Percentiles rank a stretch among this genome's conserved stretches.
Conservation (phyloP, 2,888 invertebrate species). For the Nebria brevicollis region DNA sequence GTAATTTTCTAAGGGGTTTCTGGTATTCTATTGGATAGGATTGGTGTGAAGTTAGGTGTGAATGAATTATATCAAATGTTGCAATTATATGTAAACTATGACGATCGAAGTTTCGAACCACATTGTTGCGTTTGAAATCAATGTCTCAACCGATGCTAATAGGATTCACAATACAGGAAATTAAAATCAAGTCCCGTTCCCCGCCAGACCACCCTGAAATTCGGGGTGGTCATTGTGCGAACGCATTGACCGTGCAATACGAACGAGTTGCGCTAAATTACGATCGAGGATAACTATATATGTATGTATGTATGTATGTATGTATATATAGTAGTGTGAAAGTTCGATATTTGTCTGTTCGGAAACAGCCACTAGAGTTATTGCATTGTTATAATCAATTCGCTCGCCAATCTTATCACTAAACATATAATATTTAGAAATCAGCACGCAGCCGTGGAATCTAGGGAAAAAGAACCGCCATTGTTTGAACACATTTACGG, state of each 20-base stretch:
- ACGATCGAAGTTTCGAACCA: too few species aligned
- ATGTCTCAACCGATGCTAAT: conserved; percentile 51
- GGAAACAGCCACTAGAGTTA: not conserved
- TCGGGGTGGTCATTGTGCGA: not conserved
- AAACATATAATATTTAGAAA: not conserved
- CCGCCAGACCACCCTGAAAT: not conserved
- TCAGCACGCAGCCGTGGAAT: not conserved
- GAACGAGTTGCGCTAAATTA: not conserved
- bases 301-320: too few species aligned
- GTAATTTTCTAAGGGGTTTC: too few species aligned
- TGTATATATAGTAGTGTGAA: not conserved
- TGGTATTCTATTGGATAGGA: too few species aligned
- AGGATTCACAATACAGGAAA: conserved; percentile 62
- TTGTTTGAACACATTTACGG: not conserved
- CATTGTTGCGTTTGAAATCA: conserved; percentile 16
- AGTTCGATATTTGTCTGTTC: not conserved
- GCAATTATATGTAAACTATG: too few species aligned
- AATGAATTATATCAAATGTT: too few species aligned
- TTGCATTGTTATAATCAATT: not conserved
- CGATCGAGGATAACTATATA: not conserved
- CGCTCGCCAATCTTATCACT: too few species aligned
- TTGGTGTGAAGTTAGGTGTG: too few species aligned
- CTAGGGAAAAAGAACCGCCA: not conserved
- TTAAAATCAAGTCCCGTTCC: conserved; percentile 56
- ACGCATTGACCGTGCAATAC: not conserved